A percentile compares a stretch with the other conserved stretches of the same genome.
Conservation (phyloP, 2,113 vertebrate genomes). For the Grammomys dolichurus region DNA sequence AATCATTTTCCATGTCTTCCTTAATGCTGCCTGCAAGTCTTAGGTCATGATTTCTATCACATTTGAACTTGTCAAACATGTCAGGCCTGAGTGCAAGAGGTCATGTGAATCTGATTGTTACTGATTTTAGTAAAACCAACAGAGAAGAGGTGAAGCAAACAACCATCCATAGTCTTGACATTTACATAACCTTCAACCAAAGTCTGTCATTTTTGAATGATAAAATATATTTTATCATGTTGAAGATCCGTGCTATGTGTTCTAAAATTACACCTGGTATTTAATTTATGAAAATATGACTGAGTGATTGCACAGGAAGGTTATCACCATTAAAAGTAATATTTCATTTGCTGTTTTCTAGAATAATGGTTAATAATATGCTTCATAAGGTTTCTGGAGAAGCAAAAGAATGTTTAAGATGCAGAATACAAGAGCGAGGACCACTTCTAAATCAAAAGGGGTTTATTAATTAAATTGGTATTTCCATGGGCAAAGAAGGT, state of each 20-base stretch:
- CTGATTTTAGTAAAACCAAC: conserved; percentile 9
- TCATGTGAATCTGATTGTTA: not conserved
- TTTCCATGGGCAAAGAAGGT: not conserved
- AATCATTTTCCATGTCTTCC: not conserved
- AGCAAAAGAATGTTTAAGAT: not conserved
- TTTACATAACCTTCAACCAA: not conserved
- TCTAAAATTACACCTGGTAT: not conserved
- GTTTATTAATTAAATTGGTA: too few relatives aligned
- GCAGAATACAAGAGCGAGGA: not conserved
- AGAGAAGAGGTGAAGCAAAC: not conserved
- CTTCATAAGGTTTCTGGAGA: not conserved
- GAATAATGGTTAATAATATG: not conserved
- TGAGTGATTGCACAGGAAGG: not conserved
- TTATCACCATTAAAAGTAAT: not conserved
- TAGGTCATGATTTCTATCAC: not conserved
- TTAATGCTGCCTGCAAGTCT: not conserved
- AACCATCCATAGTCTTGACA: not conserved
- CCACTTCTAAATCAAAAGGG: not conserved
- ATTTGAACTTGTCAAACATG: not conserved
- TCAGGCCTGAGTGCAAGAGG: not conserved
- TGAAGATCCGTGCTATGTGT: not conserved
- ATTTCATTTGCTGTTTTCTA: not conserved
- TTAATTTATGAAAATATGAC: not conserved
- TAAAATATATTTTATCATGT: not conserved
- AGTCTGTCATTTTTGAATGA: not conserved